These are phyloP conservation scores for Oligia latruncula DNA, from an alignment of 2,888 invertebrate species.

Conservation along the genomic window DNA sequence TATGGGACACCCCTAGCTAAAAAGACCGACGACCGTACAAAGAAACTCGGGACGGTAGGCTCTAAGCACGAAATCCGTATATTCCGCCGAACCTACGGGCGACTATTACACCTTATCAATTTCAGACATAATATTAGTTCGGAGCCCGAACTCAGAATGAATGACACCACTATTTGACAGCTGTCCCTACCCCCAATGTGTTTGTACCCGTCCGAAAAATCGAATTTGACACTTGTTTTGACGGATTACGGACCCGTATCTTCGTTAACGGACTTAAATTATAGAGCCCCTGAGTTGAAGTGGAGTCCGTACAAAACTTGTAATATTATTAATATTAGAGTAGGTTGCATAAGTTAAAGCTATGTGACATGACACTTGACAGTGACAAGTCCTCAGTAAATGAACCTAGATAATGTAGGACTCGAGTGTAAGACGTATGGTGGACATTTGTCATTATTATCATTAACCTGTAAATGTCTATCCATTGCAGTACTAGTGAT, in stretches of 20 bases:
- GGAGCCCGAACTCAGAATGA: too few relatives aligned
- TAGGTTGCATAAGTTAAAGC: not conserved
- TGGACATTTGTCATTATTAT: slow-evolving; percentile 52
- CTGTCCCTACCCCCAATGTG: not conserved
- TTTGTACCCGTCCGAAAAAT: too few relatives aligned
- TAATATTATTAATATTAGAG: not conserved
- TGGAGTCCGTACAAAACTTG: not conserved
- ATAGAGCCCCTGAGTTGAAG: not conserved
- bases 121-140: too few relatives aligned
- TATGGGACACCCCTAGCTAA: not conserved
- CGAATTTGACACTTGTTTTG: not conserved
- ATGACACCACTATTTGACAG: not conserved
- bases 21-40: not conserved
- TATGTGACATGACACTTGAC: slow-evolving; percentile 13
- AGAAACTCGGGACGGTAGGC: not conserved
- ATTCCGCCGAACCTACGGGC: too few relatives aligned
- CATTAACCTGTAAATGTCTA: slow-evolving; percentile 48
- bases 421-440: slow-evolving; percentile 21
- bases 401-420: slow-evolving; percentile 34
- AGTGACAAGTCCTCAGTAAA: slow-evolving; percentile 32
- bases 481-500: slow-evolving; percentile 25
- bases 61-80: too few relatives aligned
- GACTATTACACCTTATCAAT: too few relatives aligned
- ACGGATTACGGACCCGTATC: not conserved
- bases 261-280: too few relatives aligned